phyloP scores from a whole-genome alignment of 1,140 invertebrate species.

The Zaprionus ghesquierei region DNA sequence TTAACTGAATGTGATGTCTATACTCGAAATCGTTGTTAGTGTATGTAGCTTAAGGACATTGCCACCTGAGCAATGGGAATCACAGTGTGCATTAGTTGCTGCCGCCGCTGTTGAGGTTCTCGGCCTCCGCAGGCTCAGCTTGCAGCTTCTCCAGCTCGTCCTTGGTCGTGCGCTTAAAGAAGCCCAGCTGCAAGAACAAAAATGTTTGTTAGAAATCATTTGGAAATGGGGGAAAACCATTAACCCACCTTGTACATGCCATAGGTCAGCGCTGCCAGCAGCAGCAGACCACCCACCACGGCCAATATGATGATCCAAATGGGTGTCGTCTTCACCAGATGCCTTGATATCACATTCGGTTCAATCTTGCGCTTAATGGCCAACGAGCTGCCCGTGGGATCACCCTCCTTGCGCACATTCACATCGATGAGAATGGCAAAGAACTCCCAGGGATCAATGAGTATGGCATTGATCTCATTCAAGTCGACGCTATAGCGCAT shows the following conservation, averaged over 20 bases:
- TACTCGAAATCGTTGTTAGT: background rate
- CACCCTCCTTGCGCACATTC: slow-evolving; percentile 61
- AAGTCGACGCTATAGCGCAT: slow-evolving; percentile 74
- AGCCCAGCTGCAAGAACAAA: slow-evolving; percentile 53
- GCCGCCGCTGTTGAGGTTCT: slow-evolving; percentile 69
- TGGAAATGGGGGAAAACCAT: background rate
- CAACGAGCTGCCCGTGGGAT: slow-evolving; percentile 48
- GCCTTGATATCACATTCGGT: slow-evolving; percentile 76
- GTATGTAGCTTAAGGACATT: slow-evolving; percentile 18
- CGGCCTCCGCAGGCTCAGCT: slow-evolving; percentile 64
- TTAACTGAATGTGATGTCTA: slow-evolving; percentile 68
- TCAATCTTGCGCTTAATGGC: slow-evolving; percentile 60
- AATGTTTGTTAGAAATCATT: background rate
- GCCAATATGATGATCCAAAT: slow-evolving; percentile 75
- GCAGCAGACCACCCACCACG: slow-evolving; percentile 65
- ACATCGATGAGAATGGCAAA: slow-evolving; percentile 70
- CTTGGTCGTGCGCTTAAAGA: slow-evolving; percentile 75
- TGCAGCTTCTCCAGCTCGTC: slow-evolving; percentile 72
- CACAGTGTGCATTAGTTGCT: slow-evolving; percentile 53
- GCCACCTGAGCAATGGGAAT: slow-evolving; percentile 15
- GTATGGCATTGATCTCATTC: slow-evolving; percentile 71
- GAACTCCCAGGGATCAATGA: slow-evolving; percentile 78
- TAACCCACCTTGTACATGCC: slow-evolving; percentile 69
- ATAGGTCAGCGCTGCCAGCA: slow-evolving; percentile 65
- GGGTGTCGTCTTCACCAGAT: slow-evolving; percentile 48